A percentile compares a stretch with the other conserved stretches of the same genome.
phyloP scores from a whole-genome alignment of 2,888 invertebrate species.

The Tetrapedia diversipes region DNA sequence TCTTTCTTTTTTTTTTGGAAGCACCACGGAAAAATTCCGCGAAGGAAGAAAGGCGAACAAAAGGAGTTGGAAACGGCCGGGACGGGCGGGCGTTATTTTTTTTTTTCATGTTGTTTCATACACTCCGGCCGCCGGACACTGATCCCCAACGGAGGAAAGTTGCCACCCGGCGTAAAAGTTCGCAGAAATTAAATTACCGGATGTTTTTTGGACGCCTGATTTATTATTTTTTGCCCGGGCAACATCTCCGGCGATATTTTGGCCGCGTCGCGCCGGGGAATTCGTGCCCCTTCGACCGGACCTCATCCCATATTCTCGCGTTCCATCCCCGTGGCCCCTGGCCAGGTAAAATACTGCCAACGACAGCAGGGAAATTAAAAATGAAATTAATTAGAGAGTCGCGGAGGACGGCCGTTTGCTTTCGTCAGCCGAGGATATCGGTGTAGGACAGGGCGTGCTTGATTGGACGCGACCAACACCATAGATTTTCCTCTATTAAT shows the following conservation, averaged over 20 bases:
- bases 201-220: slow-evolving; percentile 65
- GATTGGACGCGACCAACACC: slow-evolving; percentile 23
- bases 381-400: slow-evolving; percentile 65
- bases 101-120: slow-evolving; percentile 28
- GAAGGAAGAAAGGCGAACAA: slow-evolving; percentile 38
- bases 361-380: slow-evolving; percentile 63
- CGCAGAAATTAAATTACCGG: slow-evolving; percentile 65
- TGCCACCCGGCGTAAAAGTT: slow-evolving; percentile 52
- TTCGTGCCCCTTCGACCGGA: slow-evolving; percentile 3
- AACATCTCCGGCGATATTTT: slow-evolving; percentile 48
- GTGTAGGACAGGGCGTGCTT: not conserved
- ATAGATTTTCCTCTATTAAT: slow-evolving; percentile 6
- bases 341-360: slow-evolving; percentile 59
- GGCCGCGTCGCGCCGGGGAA: slow-evolving; percentile 38
- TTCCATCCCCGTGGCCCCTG: not conserved
- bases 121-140: slow-evolving; percentile 30
- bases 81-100: slow-evolving; percentile 16
- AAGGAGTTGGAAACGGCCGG: slow-evolving; percentile 34
- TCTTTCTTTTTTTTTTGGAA: slow-evolving; percentile 5
- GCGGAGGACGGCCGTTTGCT: slow-evolving; percentile 35
- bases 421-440: slow-evolving; percentile 5
- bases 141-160: slow-evolving; percentile 49
- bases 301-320: not conserved
- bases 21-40: slow-evolving; percentile 28
- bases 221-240: slow-evolving; percentile 64